These are phyloP conservation scores for Trichogramma evanescens DNA, from an alignment of 2,888 invertebrate species.

Conservation along the genomic window DNA sequence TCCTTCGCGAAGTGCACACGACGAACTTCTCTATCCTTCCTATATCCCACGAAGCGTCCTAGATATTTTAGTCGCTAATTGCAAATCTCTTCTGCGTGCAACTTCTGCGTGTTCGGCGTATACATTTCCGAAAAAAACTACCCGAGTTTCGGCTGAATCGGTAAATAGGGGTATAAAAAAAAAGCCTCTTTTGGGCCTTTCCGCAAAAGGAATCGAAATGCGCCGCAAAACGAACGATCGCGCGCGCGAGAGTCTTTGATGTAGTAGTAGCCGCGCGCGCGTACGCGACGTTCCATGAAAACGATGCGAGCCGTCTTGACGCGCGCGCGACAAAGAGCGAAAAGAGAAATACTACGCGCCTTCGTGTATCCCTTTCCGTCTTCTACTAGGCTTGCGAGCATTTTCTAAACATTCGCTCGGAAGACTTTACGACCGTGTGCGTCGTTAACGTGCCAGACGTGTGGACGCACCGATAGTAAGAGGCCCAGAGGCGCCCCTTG, in stretches of 20 bases:
- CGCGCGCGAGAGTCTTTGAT: conserved; percentile 25
- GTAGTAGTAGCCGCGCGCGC: conserved; percentile 31
- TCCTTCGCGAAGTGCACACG: no score
- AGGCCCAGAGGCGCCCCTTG: not conserved
- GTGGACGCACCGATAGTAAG: conserved; percentile 26
- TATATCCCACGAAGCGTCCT: no score
- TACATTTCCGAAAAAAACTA: no score
- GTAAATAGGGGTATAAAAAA: no score
- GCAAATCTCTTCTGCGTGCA: no score
- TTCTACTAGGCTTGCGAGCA: conserved; percentile 27
- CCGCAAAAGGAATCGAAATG: no score
- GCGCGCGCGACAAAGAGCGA: conserved; percentile 4
- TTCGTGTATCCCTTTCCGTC: not conserved
- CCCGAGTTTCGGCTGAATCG: no score
- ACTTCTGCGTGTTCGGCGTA: no score
- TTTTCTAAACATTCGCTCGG: conserved; percentile 33
- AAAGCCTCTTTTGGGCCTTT: no score
- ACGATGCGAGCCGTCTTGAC: conserved; percentile 23
- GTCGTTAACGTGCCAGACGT: conserved; percentile 22
- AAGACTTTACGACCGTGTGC: conserved; percentile 8
- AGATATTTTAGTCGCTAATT: no score
- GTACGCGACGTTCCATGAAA: conserved; percentile 35
- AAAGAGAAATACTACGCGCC: conserved; percentile 4
- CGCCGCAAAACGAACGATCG: not conserved
- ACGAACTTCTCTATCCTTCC: no score